Evolutionary conservation across 2,888 invertebrate genomes (phyloP).

Genomic region (Calliopum simillimum): DNA sequence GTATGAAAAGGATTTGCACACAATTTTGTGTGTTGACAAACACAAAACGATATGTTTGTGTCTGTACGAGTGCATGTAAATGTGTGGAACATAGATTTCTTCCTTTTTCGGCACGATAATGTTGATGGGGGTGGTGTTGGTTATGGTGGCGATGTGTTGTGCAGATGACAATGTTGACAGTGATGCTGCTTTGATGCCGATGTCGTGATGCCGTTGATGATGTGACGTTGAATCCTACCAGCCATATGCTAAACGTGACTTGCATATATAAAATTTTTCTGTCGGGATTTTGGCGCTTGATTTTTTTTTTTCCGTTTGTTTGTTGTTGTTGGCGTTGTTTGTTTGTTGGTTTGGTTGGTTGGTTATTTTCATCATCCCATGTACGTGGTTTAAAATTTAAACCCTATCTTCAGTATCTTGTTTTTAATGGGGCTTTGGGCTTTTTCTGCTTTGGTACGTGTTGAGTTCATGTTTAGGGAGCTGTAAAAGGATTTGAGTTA

Average conservation of each 20-base stretch:
- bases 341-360: background rate
- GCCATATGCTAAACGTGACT: constrained; percentile 40
- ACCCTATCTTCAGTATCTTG: too few species aligned
- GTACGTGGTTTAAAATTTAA: constrained; percentile 23
- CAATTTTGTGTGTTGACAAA: constrained; percentile 55
- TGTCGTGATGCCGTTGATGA: constrained; percentile 22
- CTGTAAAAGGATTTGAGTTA: constrained; percentile 31
- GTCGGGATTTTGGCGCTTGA: background rate
- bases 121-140: background rate
- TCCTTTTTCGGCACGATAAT: constrained; percentile 6
- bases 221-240: constrained; percentile 36
- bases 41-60: constrained; percentile 35
- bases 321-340: background rate
- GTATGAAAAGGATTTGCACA: constrained; percentile 58
- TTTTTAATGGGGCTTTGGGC: background rate
- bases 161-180: constrained; percentile 33
- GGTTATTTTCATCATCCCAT: constrained; percentile 4
- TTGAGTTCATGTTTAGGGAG: constrained; percentile 24
- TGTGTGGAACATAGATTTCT: constrained; percentile 5
- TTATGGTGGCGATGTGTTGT: constrained; percentile 10
- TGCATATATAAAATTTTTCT: constrained; percentile 35
- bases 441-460: background rate
- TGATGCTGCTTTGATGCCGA: constrained; percentile 42
- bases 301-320: constrained; percentile 6
- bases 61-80: constrained; percentile 16